Conservation (phyloP, 2,797 vertebrate species). For the Melanotaenia trifasciata region DNA sequence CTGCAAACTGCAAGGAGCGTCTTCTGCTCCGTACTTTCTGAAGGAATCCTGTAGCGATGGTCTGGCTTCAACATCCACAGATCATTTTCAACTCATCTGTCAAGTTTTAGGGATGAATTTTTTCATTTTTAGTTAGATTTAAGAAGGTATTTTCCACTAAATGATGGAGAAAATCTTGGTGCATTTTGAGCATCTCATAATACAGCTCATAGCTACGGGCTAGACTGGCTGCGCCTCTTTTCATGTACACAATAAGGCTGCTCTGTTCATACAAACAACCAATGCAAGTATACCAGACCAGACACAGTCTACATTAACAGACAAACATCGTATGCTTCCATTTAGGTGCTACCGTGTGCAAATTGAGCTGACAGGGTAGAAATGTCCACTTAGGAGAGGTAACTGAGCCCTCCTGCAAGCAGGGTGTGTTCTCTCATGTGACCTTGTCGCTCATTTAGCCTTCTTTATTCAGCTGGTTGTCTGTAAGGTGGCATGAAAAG, state of each 20-base stretch:
- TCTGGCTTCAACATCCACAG: neutral
- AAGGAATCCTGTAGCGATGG: neutral
- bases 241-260: constrained; percentile 38
- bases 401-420: constrained; percentile 53
- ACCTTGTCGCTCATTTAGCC: constrained; percentile 59
- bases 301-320: constrained; percentile 28
- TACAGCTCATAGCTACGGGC: neutral
- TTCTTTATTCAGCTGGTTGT: constrained; percentile 29
- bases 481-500: constrained; percentile 37
- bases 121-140: neutral
- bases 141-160: neutral
- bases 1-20: neutral
- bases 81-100: neutral
- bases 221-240: neutral
- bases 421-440: constrained; percentile 39
- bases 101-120: neutral
- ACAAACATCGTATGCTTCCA: constrained; percentile 31
- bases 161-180: too few species aligned
- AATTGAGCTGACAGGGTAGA: constrained; percentile 67
- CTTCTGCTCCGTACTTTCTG: neutral
- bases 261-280: constrained; percentile 11
- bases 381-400: constrained; percentile 58
- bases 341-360: constrained; percentile 32
- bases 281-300: constrained; percentile 7
- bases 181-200: neutral